Conservation (phyloP, 2,888 invertebrate genomes). For the Cyrtodaria siliqua region DNA sequence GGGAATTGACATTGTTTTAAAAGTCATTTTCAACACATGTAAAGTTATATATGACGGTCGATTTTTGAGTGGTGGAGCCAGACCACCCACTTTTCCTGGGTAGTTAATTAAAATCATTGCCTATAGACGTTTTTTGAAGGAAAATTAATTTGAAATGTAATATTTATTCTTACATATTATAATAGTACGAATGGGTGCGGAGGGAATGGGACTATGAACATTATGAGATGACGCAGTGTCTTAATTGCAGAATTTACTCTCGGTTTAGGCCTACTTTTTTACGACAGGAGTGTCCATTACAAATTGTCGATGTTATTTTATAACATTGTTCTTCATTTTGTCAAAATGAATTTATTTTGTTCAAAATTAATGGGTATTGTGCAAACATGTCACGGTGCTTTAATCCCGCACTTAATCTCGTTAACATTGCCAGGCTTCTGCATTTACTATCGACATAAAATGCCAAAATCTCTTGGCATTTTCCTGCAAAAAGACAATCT, state of each 20-base stretch:
- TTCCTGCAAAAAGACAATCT: slow-evolving; percentile 34
- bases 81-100: too few relatives aligned
- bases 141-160: too few relatives aligned
- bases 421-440: slow-evolving; percentile 52
- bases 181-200: too few relatives aligned
- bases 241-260: too few relatives aligned
- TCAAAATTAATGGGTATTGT: slow-evolving; percentile 60
- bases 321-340: slow-evolving; percentile 58
- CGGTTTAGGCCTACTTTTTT: slow-evolving; percentile 27
- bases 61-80: too few relatives aligned
- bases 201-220: slow-evolving; percentile 94
- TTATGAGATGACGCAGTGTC: slow-evolving; percentile 68
- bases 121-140: too few relatives aligned
- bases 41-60: too few relatives aligned
- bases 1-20: too few relatives aligned
- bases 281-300: slow-evolving; percentile 36
- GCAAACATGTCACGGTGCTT: slow-evolving; percentile 75
- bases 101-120: too few relatives aligned
- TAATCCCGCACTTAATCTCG: slow-evolving; percentile 69
- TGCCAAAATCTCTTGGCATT: slow-evolving; percentile 55
- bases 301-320: slow-evolving; percentile 50
- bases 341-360: slow-evolving; percentile 59
- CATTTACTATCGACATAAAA: slow-evolving; percentile 40
- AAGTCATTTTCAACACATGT: too few relatives aligned
- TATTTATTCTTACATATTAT: too few relatives aligned